Evolutionary conservation across 2,797 vertebrate genomes (phyloP).

Genomic region (Rhinophrynus dorsalis): DNA sequence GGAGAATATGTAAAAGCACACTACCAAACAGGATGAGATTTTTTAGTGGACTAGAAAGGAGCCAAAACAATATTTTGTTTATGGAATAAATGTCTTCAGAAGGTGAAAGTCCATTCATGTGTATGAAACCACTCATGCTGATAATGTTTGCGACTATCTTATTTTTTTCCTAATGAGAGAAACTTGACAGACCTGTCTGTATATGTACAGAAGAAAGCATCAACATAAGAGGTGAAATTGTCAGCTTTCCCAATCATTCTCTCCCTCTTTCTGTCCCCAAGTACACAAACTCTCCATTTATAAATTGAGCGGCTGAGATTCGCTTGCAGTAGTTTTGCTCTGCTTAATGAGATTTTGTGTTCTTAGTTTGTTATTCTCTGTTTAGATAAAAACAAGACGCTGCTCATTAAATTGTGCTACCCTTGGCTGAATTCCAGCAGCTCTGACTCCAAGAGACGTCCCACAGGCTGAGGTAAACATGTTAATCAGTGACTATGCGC

Average conservation of each 20-base stretch:
- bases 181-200: conserved; percentile 1
- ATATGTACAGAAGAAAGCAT: not conserved
- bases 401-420: conserved; percentile 37
- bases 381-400: conserved; percentile 44
- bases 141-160: not conserved
- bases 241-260: not conserved
- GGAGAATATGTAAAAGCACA: no score
- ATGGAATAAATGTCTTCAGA: no score
- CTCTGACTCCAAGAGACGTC: not conserved
- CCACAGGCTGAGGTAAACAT: conserved; percentile 1
- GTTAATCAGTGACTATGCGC: conserved; percentile 10
- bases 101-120: not conserved
- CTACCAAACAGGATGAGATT: no score
- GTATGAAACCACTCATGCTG: not conserved
- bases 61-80: no score
- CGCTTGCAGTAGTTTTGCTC: conserved; percentile 7
- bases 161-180: conserved; percentile 11
- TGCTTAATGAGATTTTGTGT: conserved; percentile 41
- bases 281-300: conserved; percentile 30
- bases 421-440: conserved; percentile 24
- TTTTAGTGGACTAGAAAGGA: no score
- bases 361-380: conserved; percentile 35
- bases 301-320: conserved; percentile 11
- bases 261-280: conserved; percentile 2
- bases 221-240: not conserved